A percentile compares a stretch with the other conserved stretches of the same genome.
Conservation (phyloP, 2,888 invertebrate species). For the Zootermopsis nevadensis region DNA sequence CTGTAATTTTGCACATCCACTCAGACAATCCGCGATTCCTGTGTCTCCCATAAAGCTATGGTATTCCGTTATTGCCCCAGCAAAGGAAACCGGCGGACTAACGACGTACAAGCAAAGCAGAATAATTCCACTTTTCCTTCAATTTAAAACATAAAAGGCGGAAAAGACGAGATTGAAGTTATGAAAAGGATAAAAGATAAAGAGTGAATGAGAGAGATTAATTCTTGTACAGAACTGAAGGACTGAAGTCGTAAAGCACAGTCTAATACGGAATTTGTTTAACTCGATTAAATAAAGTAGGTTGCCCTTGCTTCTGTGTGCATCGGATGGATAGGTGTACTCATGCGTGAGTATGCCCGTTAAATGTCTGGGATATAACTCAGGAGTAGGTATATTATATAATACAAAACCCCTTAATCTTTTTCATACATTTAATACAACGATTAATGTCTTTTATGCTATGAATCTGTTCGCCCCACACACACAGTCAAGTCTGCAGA, state of each 20-base stretch:
- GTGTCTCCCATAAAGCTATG: not conserved
- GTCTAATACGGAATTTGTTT: constrained; percentile 52
- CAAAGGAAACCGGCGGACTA: not conserved
- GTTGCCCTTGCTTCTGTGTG: not conserved
- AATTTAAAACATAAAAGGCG: constrained; percentile 36
- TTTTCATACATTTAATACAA: constrained; percentile 19
- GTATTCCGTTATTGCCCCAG: not conserved
- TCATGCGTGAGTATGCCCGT: not conserved
- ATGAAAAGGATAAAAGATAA: constrained; percentile 42
- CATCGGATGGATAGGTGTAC: constrained; percentile 17
- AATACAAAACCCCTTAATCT: not conserved
- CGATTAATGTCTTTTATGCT: constrained; percentile 21
- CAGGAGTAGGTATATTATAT: constrained; percentile 21
- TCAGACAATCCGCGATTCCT: too few relatives aligned
- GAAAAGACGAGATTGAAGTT: constrained; percentile 46
- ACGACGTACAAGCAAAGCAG: constrained; percentile 2
- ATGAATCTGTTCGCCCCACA: not conserved
- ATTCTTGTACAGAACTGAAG: constrained; percentile 40
- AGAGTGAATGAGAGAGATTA: constrained; percentile 28
- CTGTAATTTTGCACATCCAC: too few relatives aligned
- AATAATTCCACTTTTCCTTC: constrained; percentile 42
- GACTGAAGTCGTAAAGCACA: constrained; percentile 10
- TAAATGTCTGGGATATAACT: not conserved
- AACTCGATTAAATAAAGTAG: constrained; percentile 51
- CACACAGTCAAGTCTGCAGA: too few relatives aligned